Evolutionary conservation across 2,113 vertebrate species (phyloP), one percentile per base, ranked within the genome.

Genomic region (Ploceus nigricollis): DNA sequence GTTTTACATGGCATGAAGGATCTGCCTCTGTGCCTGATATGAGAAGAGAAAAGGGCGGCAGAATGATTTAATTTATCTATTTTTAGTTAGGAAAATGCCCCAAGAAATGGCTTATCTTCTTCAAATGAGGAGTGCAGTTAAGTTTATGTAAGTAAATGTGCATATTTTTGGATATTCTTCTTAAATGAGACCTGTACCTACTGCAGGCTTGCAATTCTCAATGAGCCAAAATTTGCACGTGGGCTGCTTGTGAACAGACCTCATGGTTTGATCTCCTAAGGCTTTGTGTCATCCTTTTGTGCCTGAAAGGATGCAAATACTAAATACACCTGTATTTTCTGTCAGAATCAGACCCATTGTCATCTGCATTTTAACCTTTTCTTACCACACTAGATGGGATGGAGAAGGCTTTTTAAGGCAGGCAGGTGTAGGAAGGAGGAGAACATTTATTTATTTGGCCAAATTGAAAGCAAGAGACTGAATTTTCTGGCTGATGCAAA

Each of bases 211-310:
- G 3, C 0, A 4, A n/a, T 63, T 94, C 76, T 81, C 35, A 70
- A 10, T 1, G 0, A 23, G 15, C 5, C 11, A 75, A 82, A 84
- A 10, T 19, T 72, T 76, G 40, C 31, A 25, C 0, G 0, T 13
- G 28, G 11, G 6, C 27, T 65, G 16, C 40, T 54, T 4, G 1
- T 35, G 69, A 45, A 50, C 3, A 8, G n/a, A 69, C 3, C 16
- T 23, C 12, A 8, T 4, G 3, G 17, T 81, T 50, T 85, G 37
- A 15, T 64, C 10, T 65, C 24, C 45, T 13, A 18, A 82, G 40
- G 18, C 21, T 56, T 79, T 58, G 4, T 63, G 22, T 45, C 30
- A 33, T 21, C 7, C 4, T 66, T 69, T 73, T 39, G 11, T 71
- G 27, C 60, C 40, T 8, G 2, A 51, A 70, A 71, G 27, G 30